A percentile compares a stretch with the other conserved stretches of the same genome.
Conservation (phyloP, 1,140 invertebrate species). For the Diuraphis noxia region DNA sequence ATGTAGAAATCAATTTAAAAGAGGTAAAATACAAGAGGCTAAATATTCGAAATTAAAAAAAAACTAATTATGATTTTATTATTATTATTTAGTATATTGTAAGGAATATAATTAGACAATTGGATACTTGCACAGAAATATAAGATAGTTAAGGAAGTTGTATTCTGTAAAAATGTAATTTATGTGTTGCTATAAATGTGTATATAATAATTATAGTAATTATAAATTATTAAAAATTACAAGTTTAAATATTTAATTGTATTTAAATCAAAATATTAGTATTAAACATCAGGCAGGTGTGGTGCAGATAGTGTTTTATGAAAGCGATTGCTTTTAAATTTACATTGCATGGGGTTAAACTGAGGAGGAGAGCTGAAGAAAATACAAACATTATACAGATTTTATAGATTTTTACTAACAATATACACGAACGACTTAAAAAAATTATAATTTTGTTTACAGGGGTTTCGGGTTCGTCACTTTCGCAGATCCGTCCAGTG, state of each 20-base stretch:
- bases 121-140: not conserved
- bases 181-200: not conserved
- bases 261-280: not conserved
- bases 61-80: not conserved
- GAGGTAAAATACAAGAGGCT: too few species aligned
- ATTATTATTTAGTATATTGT: not conserved
- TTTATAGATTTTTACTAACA: not conserved
- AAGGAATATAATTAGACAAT: not conserved
- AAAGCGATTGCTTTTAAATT: not conserved
- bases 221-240: not conserved
- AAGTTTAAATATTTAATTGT: not conserved
- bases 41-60: not conserved
- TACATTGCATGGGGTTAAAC: not conserved
- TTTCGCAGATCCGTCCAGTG: slow-evolving; percentile 88
- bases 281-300: not conserved
- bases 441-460: slow-evolving; percentile 66
- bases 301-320: not conserved
- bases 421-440: not conserved
- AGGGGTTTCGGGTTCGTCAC: slow-evolving; percentile 98
- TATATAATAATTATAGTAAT: not conserved
- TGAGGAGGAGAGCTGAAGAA: not conserved
- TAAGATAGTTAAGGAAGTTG: not conserved
- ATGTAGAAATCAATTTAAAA: not conserved
- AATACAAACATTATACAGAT: too few species aligned
- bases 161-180: not conserved